Base-by-base conservation (phyloP, 2,888 invertebrate genomes). In the Stenichneumon culpator region DNA sequence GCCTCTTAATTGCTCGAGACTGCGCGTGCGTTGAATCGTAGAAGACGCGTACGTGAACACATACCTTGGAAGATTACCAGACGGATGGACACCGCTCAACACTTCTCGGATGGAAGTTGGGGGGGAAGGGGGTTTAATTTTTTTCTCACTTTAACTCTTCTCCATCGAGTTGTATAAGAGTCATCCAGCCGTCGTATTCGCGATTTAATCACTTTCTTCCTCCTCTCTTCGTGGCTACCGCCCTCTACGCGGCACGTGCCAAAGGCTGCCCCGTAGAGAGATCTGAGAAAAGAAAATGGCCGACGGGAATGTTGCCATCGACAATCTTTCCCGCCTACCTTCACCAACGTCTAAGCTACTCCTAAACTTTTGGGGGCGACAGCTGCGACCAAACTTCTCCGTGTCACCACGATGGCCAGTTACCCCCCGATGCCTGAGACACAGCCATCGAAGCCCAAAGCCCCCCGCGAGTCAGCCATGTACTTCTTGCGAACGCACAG, bases 11-110 rank as follows among this genome's bases (percentile, higher is more conserved):
- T 85, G 86, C 82, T 78, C 47, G 63, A 25, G 28, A 60, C 47
- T 32, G 25, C 47, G 5, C n/a, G 28, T 7, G n/a, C 22, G 44
- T 11, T 6, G n/a, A 25, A 11, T 32, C 36, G 14, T 16, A 5
- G n/a, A 44, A 19, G 16, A 60, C 44, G 28, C 60, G 44, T 69
- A n/a, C 47, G 47, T 6, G 74, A 25, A 28, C 28, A 32, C 25
- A 9, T 11, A 63, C 50, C 25, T 9, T 44, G 14, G 44, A 47
- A 47, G 16, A 47, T 28, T 88, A 89, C 90, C 90, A 89, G 90
- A 89, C 90, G 88, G 87, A 85, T 89, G 86, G 91, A 88, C 82
- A 77, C 70, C 77, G 60, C 63, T 69, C 89, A 88, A 88, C 90
- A 70, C 52, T 60, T 89, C 89, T 88, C 90, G 88, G 88, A 86